Evolutionary conservation across 2,113 vertebrate species (phyloP).

Genomic region (Emydocephalus ijimae): DNA sequence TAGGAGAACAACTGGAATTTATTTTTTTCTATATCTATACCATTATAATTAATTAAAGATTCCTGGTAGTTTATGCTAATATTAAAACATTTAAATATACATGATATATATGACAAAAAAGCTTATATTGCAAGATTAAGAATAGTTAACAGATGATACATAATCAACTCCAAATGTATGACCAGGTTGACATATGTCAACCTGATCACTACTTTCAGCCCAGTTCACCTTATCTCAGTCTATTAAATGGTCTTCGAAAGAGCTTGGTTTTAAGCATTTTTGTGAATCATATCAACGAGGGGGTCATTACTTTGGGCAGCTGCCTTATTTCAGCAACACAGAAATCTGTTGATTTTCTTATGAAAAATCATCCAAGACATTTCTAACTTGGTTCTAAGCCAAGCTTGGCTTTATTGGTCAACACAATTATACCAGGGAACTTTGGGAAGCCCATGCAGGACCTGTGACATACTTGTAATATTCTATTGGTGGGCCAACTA

Average conservation of each 20-base stretch:
- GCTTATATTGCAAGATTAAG: not conserved
- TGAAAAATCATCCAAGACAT: not conserved
- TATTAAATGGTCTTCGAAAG: not conserved
- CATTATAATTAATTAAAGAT: not conserved
- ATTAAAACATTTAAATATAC: not conserved
- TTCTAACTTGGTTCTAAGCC: not conserved
- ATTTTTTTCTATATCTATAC: not conserved
- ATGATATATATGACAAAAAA: not conserved
- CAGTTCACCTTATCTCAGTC: not conserved
- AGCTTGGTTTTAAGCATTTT: not conserved
- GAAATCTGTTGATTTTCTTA: not conserved
- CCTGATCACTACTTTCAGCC: not conserved
- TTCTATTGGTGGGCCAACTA: not conserved
- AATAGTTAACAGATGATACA: not conserved
- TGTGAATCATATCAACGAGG: not conserved
- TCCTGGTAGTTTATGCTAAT: not conserved
- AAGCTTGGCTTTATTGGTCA: not conserved
- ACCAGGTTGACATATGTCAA: not conserved
- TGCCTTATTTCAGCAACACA: not conserved
- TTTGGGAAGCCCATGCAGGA: not conserved
- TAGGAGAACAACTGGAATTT: slow-evolving; percentile 21
- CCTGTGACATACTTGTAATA: not conserved
- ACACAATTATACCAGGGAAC: not conserved
- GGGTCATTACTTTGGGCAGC: not conserved
- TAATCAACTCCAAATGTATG: not conserved